phyloP scores from a whole-genome alignment of 2,113 vertebrate species.

The Bujurquina vittata region DNA sequence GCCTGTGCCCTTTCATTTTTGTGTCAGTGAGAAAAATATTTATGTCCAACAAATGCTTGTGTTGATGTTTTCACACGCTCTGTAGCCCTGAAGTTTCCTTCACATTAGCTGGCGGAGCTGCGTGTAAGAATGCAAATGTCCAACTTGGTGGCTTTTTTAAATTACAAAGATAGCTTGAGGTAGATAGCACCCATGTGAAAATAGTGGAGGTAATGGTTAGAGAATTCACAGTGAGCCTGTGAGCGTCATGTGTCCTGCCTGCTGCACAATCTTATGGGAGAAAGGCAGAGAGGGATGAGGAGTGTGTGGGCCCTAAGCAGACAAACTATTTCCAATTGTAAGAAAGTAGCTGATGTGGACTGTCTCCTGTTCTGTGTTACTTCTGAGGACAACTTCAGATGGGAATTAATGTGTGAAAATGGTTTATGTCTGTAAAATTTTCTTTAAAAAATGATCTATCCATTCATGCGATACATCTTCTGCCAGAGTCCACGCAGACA shows the following conservation, averaged over 20 bases:
- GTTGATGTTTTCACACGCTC: not conserved
- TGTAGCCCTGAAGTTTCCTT: not conserved
- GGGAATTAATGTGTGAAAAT: not conserved
- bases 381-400: too few species aligned
- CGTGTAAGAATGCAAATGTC: not conserved
- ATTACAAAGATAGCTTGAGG: not conserved
- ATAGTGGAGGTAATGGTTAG: not conserved
- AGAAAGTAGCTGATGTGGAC: too few species aligned
- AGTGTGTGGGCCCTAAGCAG: not conserved
- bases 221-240: too few species aligned
- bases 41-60: not conserved
- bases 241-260: not conserved
- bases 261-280: not conserved
- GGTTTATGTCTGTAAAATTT: not conserved
- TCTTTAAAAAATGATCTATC: too few species aligned
- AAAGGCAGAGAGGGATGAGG: not conserved
- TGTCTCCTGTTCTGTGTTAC: too few species aligned
- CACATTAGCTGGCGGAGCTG: not conserved
- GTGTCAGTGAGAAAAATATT: too few species aligned
- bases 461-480: not conserved
- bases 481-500: not conserved
- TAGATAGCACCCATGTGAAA: not conserved
- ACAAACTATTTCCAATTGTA: not conserved
- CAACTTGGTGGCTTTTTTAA: not conserved
- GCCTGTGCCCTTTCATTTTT: too few species aligned